Evolutionary conservation across 2,797 vertebrate species (phyloP).

Genomic region (Rhinoraja longicauda): DNA sequence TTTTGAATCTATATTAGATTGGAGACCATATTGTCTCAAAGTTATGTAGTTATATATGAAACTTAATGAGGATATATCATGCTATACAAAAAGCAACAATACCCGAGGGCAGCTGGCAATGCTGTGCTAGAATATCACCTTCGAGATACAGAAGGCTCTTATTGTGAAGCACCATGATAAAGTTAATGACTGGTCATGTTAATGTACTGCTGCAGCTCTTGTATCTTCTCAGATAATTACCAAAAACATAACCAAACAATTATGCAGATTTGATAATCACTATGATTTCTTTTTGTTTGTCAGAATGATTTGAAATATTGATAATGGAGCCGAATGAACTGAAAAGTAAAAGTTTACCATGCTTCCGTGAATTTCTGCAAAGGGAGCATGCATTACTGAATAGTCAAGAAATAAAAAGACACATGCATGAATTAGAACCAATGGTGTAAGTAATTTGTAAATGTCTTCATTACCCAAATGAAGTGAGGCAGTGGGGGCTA

Average conservation of each 20-base stretch:
- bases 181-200: background rate
- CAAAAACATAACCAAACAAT: background rate
- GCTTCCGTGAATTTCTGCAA: background rate
- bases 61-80: background rate
- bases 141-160: background rate
- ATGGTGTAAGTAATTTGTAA: constrained; percentile 1
- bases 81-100: background rate
- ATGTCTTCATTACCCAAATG: background rate
- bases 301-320: background rate
- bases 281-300: background rate
- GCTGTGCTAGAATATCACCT: background rate
- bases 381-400: background rate
- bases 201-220: background rate
- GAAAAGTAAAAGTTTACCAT: background rate
- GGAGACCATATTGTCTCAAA: background rate
- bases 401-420: background rate
- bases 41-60: background rate
- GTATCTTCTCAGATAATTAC: background rate
- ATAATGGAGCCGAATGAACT: background rate
- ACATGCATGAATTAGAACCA: background rate
- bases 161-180: background rate
- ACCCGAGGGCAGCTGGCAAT: background rate
- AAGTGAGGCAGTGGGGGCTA: no score
- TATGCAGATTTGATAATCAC: background rate
- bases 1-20: background rate